phyloP scores from a whole-genome alignment of 2,888 invertebrate species.

The Electrophaes corylata region DNA sequence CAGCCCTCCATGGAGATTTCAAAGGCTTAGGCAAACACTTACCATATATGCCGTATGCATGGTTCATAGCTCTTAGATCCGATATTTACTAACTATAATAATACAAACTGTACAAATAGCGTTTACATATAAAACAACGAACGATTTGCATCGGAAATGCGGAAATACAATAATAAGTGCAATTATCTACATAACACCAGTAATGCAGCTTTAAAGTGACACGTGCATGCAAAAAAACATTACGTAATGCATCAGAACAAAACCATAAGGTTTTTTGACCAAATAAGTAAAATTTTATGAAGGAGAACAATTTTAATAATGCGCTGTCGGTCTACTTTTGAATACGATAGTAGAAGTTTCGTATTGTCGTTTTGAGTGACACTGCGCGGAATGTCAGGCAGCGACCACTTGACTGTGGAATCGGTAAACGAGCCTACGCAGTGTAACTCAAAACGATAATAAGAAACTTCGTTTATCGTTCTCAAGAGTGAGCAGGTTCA shows the following conservation, averaged over 20 bases:
- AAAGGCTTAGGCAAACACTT: background rate
- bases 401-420: too few relatives aligned
- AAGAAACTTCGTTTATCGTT: too few relatives aligned
- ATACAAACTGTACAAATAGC: background rate
- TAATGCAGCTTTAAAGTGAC: background rate
- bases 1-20: background rate
- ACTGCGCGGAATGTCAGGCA: too few relatives aligned
- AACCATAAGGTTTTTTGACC: background rate
- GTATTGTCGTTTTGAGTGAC: too few relatives aligned
- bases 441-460: too few relatives aligned
- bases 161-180: constrained; percentile 40
- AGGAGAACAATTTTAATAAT: background rate
- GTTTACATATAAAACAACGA: background rate
- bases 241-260: background rate
- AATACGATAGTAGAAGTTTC: too few relatives aligned
- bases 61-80: too few relatives aligned
- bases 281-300: constrained; percentile 2
- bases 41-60: background rate
- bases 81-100: too few relatives aligned
- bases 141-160: constrained; percentile 38
- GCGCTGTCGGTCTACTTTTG: too few relatives aligned
- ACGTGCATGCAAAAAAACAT: constrained; percentile 17
- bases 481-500: too few relatives aligned
- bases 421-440: too few relatives aligned
- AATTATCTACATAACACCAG: constrained; percentile 41